Conservation (phyloP, 2,113 vertebrate genomes). For the Trematomus loennbergii region DNA sequence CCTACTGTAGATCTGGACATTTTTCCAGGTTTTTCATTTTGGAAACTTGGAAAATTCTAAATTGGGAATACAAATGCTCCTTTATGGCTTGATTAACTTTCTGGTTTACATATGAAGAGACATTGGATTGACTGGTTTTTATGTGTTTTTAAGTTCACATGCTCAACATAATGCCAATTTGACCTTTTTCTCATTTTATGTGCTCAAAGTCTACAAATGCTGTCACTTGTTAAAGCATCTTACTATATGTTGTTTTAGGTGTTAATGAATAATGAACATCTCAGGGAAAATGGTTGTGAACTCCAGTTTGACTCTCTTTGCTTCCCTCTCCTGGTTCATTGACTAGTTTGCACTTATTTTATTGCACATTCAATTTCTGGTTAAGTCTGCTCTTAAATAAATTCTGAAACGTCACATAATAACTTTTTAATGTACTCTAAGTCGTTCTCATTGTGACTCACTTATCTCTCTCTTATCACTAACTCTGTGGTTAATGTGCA, state of each 20-base stretch:
- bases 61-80: too few relatives aligned
- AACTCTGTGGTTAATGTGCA: slow-evolving; percentile 49
- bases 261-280: slow-evolving; percentile 70
- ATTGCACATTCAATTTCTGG: not conserved
- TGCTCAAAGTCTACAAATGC: slow-evolving; percentile 64
- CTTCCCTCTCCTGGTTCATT: slow-evolving; percentile 44
- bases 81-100: not conserved
- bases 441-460: not conserved
- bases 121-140: too few relatives aligned
- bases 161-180: not conserved
- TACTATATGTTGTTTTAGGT: slow-evolving; percentile 39
- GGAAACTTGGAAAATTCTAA: not conserved
- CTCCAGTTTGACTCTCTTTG: slow-evolving; percentile 7
- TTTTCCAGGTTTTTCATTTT: not conserved
- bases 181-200: slow-evolving; percentile 2
- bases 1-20: not conserved
- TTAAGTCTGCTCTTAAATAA: slow-evolving; percentile 14
- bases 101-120: not conserved
- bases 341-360: not conserved
- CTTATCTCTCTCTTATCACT: slow-evolving; percentile 35
- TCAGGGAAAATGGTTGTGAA: slow-evolving; percentile 21
- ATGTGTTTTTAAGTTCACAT: not conserved
- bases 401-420: not conserved
- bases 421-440: not conserved
- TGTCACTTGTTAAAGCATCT: slow-evolving; percentile 19